phyloP scores from a whole-genome alignment of 1,140 invertebrate species.

The Drosophila kepulauana region DNA sequence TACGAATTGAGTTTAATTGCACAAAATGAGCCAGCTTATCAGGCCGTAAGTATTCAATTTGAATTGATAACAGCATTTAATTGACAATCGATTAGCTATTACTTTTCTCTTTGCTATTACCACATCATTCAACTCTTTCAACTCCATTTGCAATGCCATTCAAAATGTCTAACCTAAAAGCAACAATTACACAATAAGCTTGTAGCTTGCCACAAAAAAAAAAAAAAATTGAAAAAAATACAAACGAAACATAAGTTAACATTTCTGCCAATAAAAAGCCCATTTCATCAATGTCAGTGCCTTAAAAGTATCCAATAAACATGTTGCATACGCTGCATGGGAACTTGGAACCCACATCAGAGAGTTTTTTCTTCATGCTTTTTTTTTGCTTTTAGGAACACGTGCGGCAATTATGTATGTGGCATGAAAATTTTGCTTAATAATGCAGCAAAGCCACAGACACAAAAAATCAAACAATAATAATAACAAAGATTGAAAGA shows the following conservation, averaged over 20 bases:
- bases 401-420: constrained; percentile 65
- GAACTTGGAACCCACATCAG: constrained; percentile 61
- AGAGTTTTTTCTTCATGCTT: constrained; percentile 21
- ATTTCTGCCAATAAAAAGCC: constrained; percentile 70
- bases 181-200: constrained; percentile 69
- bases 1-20: constrained; percentile 4
- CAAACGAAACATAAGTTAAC: constrained; percentile 22
- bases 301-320: constrained; percentile 22
- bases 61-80: constrained; percentile 16
- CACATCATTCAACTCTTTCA: constrained; percentile 15
- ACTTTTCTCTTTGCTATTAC: constrained; percentile 16
- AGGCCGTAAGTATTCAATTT: constrained; percentile 2
- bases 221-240: not conserved
- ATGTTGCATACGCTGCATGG: constrained; percentile 51
- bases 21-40: constrained; percentile 21
- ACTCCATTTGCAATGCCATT: constrained; percentile 55
- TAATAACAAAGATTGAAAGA: constrained; percentile 46
- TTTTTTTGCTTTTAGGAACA: constrained; percentile 42
- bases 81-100: constrained; percentile 16
- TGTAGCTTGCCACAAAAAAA: constrained; percentile 4
- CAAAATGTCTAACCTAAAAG: constrained; percentile 30
- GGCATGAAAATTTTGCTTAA: constrained; percentile 66
- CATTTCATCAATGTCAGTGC: constrained; percentile 76
- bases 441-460: constrained; percentile 53
- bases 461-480: constrained; percentile 28